phyloP scores from a whole-genome alignment of 2,113 vertebrate species.

The Galemys pyrenaicus region DNA sequence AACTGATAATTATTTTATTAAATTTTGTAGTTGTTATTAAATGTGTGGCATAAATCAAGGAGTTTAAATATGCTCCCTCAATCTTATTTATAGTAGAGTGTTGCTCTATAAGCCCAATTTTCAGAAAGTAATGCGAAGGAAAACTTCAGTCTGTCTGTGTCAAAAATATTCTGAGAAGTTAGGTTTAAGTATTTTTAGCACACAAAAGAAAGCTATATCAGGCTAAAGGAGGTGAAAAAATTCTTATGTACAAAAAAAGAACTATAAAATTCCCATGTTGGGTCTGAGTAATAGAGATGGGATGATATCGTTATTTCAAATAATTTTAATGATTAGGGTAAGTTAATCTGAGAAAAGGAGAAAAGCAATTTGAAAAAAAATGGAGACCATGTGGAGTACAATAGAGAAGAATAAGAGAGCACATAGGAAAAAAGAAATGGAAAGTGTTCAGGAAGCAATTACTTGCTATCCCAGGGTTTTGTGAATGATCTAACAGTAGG shows the following conservation, averaged over 20 bases:
- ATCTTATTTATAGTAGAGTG: conserved; percentile 33
- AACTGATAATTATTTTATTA: not conserved
- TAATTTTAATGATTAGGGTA: conserved; percentile 83
- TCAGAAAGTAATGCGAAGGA: conserved; percentile 56
- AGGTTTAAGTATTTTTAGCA: conserved; percentile 50
- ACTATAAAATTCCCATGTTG: conserved; percentile 69
- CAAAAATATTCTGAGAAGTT: conserved; percentile 30
- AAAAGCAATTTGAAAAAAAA: conserved; percentile 76
- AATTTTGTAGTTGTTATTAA: conserved; percentile 34
- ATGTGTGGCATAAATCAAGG: not conserved
- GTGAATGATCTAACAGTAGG: conserved; percentile 71
- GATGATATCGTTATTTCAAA: conserved; percentile 74
- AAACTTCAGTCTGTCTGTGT: conserved; percentile 20
- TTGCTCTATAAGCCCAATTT: not conserved
- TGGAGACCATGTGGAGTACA: conserved; percentile 73
- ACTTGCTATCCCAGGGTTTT: conserved; percentile 78
- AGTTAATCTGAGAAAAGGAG: conserved; percentile 72
- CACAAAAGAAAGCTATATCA: conserved; percentile 48
- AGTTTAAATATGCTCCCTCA: conserved; percentile 2
- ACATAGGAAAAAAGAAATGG: conserved; percentile 72
- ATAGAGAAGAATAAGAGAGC: conserved; percentile 80
- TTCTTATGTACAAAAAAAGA: conserved; percentile 74
- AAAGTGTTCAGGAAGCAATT: conserved; percentile 84
- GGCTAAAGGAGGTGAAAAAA: conserved; percentile 70
- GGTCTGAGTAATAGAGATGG: conserved; percentile 73